Conservation (phyloP, 2,888 invertebrate species). For the Idaea dimidiata region DNA sequence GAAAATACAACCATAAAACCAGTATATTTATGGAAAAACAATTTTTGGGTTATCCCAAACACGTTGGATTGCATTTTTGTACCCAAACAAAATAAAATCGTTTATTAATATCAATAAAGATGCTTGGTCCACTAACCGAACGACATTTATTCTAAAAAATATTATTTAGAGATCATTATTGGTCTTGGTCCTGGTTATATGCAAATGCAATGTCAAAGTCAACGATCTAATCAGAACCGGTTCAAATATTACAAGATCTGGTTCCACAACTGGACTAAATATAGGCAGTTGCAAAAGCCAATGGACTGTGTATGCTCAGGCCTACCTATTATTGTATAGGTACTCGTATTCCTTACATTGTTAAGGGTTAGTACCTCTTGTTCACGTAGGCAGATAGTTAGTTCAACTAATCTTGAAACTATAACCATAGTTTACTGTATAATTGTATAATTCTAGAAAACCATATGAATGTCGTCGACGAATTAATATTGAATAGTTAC, state of each 20-base stretch:
- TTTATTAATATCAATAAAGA: conserved; percentile 10
- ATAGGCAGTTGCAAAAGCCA: conserved; percentile 4
- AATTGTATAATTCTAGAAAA: too few relatives aligned
- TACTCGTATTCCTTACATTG: not conserved
- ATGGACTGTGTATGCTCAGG: not conserved
- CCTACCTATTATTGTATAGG: conserved; percentile 1
- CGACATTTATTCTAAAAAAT: conserved; percentile 7
- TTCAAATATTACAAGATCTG: conserved; percentile 1
- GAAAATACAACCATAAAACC: too few relatives aligned
- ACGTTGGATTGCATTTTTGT: not conserved
- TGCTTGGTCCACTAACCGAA: conserved; percentile 13
- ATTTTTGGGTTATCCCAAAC: too few relatives aligned
- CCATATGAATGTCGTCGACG: too few relatives aligned
- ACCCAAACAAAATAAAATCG: not conserved
- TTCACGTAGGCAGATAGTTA: too few relatives aligned
- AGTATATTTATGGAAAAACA: too few relatives aligned
- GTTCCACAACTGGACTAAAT: not conserved
- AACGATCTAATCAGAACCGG: conserved; percentile 9
- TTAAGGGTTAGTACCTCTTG: too few relatives aligned
- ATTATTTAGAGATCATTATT: conserved; percentile 11
- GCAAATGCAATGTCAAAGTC: conserved; percentile 6
- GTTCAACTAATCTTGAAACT: too few relatives aligned
- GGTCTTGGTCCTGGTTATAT: not conserved
- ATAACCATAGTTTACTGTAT: too few relatives aligned
- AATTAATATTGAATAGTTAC: too few relatives aligned